Evolutionary conservation across 1,140 invertebrate species (phyloP).

Genomic region (Brachionus angularis): DNA sequence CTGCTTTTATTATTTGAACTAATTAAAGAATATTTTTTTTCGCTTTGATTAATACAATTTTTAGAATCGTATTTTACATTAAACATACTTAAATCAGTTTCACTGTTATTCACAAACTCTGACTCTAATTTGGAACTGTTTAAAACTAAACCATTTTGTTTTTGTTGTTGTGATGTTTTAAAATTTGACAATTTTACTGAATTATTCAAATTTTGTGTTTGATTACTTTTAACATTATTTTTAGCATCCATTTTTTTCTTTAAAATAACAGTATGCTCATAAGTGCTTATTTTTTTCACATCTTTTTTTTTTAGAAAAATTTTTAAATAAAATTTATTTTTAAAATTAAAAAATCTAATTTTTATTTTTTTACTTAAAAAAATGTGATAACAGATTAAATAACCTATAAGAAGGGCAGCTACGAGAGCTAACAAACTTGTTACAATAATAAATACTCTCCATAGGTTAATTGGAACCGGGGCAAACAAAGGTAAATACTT

Average conservation of each 20-base stretch:
- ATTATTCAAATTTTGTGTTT: neutral
- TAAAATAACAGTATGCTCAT: slow-evolving; percentile 23
- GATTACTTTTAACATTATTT: neutral
- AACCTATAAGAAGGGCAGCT: slow-evolving; percentile 72
- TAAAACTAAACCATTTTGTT: no score
- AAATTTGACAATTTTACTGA: neutral
- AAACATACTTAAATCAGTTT: no score
- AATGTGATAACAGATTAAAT: slow-evolving; percentile 67
- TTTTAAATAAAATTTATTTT: neutral
- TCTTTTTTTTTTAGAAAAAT: neutral
- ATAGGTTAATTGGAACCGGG: slow-evolving; percentile 50
- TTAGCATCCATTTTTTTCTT: slow-evolving; percentile 10
- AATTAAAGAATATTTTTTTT: no score
- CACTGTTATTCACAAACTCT: no score
- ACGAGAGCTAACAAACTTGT: slow-evolving; percentile 66
- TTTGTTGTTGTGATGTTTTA: no score
- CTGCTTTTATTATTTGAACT: no score
- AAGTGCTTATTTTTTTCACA: slow-evolving; percentile 34
- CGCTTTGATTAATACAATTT: no score
- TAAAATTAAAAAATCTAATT: neutral
- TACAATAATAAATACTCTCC: slow-evolving; percentile 53
- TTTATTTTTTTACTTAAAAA: slow-evolving; percentile 58
- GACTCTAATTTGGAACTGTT: no score
- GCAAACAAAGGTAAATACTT: slow-evolving; percentile 8
- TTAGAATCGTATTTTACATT: no score